These are phyloP conservation scores for Calypte anna DNA, from an alignment of 2,113 vertebrate genomes.

Conservation along the genomic window DNA sequence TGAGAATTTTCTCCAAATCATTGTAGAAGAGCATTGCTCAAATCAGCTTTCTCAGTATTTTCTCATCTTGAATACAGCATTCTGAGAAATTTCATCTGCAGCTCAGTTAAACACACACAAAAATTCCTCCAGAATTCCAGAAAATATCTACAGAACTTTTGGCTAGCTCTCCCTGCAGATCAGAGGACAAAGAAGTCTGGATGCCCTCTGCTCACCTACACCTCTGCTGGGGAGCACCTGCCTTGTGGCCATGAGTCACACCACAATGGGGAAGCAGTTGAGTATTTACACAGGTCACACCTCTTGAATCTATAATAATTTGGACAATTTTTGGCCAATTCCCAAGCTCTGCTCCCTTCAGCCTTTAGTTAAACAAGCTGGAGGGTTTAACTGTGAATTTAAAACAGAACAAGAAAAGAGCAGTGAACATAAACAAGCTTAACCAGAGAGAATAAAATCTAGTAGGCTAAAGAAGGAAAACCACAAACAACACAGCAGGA, in stretches of 20 bases:
- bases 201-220: background rate
- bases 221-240: background rate
- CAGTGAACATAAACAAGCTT: background rate
- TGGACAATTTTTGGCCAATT: background rate
- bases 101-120: background rate
- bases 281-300: constrained; percentile 26
- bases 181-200: background rate
- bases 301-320: constrained; percentile 15
- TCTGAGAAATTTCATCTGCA: background rate
- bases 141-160: background rate
- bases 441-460: background rate
- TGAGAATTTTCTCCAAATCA: background rate
- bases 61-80: background rate
- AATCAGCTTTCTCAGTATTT: background rate
- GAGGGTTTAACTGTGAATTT: background rate
- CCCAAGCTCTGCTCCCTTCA: constrained; percentile 12
- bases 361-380: background rate
- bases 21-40: background rate
- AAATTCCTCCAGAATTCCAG: background rate
- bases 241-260: background rate
- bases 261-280: background rate
- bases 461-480: background rate
- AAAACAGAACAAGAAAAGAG: background rate
- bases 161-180: background rate
- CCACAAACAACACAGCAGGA: background rate